Evolutionary conservation across 2,888 invertebrate species (phyloP).

Genomic region (Philonicus albiceps): DNA sequence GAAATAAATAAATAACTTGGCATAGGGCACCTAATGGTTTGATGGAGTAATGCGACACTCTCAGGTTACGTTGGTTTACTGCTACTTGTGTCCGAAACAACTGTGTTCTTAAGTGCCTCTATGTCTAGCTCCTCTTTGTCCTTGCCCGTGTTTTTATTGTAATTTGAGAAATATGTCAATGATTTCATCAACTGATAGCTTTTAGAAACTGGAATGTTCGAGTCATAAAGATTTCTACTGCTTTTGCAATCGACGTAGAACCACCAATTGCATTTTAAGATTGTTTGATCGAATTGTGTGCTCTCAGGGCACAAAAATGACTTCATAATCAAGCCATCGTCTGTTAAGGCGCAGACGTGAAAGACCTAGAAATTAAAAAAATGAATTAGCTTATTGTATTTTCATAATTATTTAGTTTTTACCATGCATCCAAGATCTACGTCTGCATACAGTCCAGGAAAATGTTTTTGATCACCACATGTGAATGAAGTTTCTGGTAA

Average conservation of each 20-base stretch:
- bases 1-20: conserved; percentile 33
- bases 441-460: conserved; percentile 88
- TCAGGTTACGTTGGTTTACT: conserved; percentile 22
- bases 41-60: background rate
- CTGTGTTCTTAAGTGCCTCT: conserved; percentile 51
- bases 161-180: conserved; percentile 85
- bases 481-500: conserved; percentile 84
- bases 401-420: conserved; percentile 32
- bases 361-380: conserved; percentile 72
- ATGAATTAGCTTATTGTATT: background rate
- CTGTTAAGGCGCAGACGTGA: conserved; percentile 89
- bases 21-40: background rate
- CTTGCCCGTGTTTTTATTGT: conserved; percentile 70
- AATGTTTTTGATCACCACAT: conserved; percentile 89
- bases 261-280: conserved; percentile 94
- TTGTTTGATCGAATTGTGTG: conserved; percentile 89
- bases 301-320: conserved; percentile 91
- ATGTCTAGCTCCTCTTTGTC: conserved; percentile 47
- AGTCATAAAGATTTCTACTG: conserved; percentile 81
- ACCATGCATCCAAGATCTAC: conserved; percentile 91
- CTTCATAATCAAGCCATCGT: conserved; percentile 88
- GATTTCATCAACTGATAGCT: conserved; percentile 93
- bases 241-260: conserved; percentile 90
- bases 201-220: conserved; percentile 89
- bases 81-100: conserved; percentile 39